Conservation (phyloP, 2,797 vertebrate genomes). For the Tiaroga cobitis region DNA sequence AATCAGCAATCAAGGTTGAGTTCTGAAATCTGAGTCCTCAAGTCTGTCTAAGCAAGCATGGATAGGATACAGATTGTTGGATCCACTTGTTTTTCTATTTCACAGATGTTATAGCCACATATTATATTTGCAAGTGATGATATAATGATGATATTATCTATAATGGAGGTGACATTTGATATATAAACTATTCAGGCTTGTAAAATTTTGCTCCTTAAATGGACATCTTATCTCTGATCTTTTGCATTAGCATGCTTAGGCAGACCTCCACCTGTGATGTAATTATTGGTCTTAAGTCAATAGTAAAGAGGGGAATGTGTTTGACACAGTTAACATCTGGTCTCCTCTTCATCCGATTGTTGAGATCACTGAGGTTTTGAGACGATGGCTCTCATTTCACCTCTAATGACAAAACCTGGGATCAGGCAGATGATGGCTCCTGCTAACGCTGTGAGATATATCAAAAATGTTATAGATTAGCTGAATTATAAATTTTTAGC, state of each 20-base stretch:
- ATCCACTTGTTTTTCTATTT: neutral
- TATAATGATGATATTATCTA: slow-evolving; percentile 1
- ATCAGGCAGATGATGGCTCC: slow-evolving; percentile 59
- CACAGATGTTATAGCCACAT: slow-evolving; percentile 15
- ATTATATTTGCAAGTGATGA: slow-evolving; percentile 33
- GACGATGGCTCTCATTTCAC: slow-evolving; percentile 46
- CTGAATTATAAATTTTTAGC: neutral
- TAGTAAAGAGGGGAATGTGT: slow-evolving; percentile 55
- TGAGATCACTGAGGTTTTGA: slow-evolving; percentile 54
- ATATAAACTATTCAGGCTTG: neutral
- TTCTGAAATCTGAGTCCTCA: neutral
- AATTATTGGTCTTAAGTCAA: slow-evolving; percentile 58
- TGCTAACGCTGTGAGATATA: slow-evolving; percentile 32
- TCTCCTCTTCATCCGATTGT: slow-evolving; percentile 55
- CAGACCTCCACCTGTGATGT: slow-evolving; percentile 9
- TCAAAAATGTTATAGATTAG: neutral
- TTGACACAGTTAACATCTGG: slow-evolving; percentile 65
- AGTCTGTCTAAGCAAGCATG: neutral
- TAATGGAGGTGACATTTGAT: slow-evolving; percentile 6
- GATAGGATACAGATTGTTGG: neutral
- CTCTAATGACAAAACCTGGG: slow-evolving; percentile 61
- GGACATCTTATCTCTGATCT: neutral
- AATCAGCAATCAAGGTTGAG: neutral
- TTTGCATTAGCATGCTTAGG: neutral
- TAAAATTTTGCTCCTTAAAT: slow-evolving; percentile 8